phyloP scores from a whole-genome alignment of 2,888 invertebrate genomes.

The Actias luna region DNA sequence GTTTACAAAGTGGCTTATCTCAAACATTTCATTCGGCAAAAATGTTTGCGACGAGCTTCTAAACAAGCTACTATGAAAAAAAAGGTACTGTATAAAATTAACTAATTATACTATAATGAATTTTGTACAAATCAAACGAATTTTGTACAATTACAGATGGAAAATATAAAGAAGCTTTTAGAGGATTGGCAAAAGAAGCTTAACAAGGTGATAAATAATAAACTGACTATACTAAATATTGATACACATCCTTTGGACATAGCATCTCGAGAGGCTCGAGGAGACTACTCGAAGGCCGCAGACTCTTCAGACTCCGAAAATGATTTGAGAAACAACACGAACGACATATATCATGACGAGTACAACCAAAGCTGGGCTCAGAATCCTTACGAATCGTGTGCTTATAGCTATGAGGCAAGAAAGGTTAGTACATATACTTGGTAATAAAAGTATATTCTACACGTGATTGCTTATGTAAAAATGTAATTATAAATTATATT shows the following conservation, averaged over 20 bases:
- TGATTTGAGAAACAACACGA: slow-evolving; percentile 46
- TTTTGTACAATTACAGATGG: slow-evolving; percentile 50
- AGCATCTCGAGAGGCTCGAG: slow-evolving; percentile 66
- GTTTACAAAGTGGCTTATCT: slow-evolving; percentile 71
- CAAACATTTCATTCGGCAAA: slow-evolving; percentile 69
- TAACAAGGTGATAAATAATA: slow-evolving; percentile 61
- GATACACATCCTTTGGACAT: slow-evolving; percentile 51
- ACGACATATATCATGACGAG: slow-evolving; percentile 51
- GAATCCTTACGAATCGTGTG: slow-evolving; percentile 43
- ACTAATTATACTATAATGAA: no score
- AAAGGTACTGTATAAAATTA: slow-evolving; percentile 44
- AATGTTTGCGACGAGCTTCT: slow-evolving; percentile 56
- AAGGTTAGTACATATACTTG: background rate
- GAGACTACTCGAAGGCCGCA: slow-evolving; percentile 60
- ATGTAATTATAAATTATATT: background rate
- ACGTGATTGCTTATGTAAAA: background rate
- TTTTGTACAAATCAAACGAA: no score
- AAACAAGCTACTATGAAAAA: slow-evolving; percentile 63
- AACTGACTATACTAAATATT: slow-evolving; percentile 48
- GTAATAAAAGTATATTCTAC: background rate
- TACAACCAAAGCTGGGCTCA: slow-evolving; percentile 53
- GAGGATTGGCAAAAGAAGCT: slow-evolving; percentile 70
- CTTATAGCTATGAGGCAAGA: slow-evolving; percentile 48
- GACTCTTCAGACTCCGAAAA: slow-evolving; percentile 57
- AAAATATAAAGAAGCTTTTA: slow-evolving; percentile 59